phyloP scores from a whole-genome alignment of 2,888 invertebrate species.

The Monoplex corrugatus region DNA sequence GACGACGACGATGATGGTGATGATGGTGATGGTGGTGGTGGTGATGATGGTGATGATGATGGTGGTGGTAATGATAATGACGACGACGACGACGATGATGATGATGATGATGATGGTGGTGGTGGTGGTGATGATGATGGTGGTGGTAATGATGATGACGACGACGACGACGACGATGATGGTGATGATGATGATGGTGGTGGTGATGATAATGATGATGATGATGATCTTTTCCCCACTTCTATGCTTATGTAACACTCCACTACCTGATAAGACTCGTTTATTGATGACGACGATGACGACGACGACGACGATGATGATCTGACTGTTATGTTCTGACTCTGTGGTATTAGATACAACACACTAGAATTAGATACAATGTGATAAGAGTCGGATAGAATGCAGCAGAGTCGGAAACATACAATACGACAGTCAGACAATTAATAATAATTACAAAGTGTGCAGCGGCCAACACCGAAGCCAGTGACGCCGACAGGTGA shows the following conservation, averaged over 20 bases:
- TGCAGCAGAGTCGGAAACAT: too few relatives aligned
- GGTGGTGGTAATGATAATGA: neutral
- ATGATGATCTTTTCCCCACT: too few relatives aligned
- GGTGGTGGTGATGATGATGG: neutral
- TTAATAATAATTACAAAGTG: too few relatives aligned
- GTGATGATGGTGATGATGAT: conserved; percentile 1
- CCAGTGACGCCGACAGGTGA: too few relatives aligned
- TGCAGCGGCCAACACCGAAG: too few relatives aligned
- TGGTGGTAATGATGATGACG: neutral
- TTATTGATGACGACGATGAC: conserved; percentile 33
- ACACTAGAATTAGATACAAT: too few relatives aligned
- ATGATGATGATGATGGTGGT: neutral
- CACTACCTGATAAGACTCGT: too few relatives aligned
- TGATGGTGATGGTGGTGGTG: neutral
- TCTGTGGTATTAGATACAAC: too few relatives aligned
- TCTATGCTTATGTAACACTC: too few relatives aligned
- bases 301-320: conserved; percentile 50
- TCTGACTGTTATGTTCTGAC: too few relatives aligned
- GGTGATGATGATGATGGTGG: neutral
- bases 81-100: neutral
- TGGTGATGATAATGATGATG: neutral
- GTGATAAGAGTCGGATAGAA: too few relatives aligned
- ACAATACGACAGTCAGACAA: too few relatives aligned
- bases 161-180: neutral
- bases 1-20: neutral